Conservation (phyloP, 2,113 vertebrate species). For the Camelus dromedarius region DNA sequence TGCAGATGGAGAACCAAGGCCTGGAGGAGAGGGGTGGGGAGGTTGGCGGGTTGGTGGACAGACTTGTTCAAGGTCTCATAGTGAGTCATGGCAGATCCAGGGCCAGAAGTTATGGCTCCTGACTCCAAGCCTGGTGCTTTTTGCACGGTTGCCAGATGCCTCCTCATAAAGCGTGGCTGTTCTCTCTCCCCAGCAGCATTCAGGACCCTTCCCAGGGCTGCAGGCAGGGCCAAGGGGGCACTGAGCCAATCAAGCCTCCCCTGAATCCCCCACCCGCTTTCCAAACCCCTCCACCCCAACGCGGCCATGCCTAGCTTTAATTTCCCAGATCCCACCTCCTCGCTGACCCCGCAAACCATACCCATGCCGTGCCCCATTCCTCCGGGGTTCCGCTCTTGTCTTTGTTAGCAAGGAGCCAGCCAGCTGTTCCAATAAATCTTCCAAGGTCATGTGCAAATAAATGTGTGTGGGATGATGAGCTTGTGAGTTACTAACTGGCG, state of each 20-base stretch:
- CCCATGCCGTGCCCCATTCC: fast-evolving
- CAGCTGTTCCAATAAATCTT: not conserved
- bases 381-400: not conserved
- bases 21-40: not conserved
- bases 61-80: not conserved
- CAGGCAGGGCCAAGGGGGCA: not conserved
- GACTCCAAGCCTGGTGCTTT: not conserved
- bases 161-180: not conserved
- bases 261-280: not conserved
- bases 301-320: not conserved
- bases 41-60: too few relatives aligned
- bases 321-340: not conserved
- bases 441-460: not conserved
- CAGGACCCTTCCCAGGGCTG: not conserved
- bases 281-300: too few relatives aligned
- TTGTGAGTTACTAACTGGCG: not conserved
- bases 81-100: not conserved
- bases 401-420: not conserved
- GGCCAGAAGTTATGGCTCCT: not conserved
- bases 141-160: not conserved
- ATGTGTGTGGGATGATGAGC: not conserved
- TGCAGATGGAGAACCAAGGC: not conserved
- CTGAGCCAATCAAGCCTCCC: not conserved
- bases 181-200: not conserved
- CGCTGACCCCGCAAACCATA: not conserved